Evolutionary conservation across 2,113 vertebrate species (phyloP), one percentile per base, ranked within the genome.

Genomic region (Channa argus): DNA sequence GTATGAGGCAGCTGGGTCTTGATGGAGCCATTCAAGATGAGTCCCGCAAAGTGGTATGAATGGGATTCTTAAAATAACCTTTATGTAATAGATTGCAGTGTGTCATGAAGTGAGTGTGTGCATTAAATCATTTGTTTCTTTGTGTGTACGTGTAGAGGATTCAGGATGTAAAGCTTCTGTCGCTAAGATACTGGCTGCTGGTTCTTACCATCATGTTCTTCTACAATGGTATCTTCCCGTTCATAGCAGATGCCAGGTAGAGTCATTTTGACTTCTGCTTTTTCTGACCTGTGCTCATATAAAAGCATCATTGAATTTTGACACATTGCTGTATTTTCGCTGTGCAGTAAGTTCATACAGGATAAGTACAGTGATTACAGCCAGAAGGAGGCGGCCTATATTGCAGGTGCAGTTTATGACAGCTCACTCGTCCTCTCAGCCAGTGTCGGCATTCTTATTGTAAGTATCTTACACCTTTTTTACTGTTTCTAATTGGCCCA

Each of bases 161-260:
- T 43, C 93, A 94, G 77, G 95, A 96, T 71, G 81, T 94, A 44
- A 86, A 80, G 49, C 76, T 59, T 8, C 90, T 96, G 36, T 91
- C 90, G 0, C 77, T 95, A 8, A 83, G 86, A 79, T 96, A 93
- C 86, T 96, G 95, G 94, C 92, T 97, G 64, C 91, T 95, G 86
- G 93, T 95, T 56, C 89, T 96, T 37, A 95, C 94, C 79, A 95
- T 95, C 84, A 94, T 92, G 93, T 96, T 97, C 89, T 96, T 95
- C 86, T 95, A 95, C 87, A 96, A 95, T 0, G 85, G 94, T 34
- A 89, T 96, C 72, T 95, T 95, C 66, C 95, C 95, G 3, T 95
- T 95, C 47, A 92, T 95, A 14, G 96, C 95, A 3, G 94, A 95
- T 0, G 93, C 95, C 78, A 96, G 94, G 94, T 95, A 90, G 5